These are phyloP conservation scores for Lamellibrachia satsuma DNA, from an alignment of 2,888 invertebrate genomes.

Conservation along the genomic window DNA sequence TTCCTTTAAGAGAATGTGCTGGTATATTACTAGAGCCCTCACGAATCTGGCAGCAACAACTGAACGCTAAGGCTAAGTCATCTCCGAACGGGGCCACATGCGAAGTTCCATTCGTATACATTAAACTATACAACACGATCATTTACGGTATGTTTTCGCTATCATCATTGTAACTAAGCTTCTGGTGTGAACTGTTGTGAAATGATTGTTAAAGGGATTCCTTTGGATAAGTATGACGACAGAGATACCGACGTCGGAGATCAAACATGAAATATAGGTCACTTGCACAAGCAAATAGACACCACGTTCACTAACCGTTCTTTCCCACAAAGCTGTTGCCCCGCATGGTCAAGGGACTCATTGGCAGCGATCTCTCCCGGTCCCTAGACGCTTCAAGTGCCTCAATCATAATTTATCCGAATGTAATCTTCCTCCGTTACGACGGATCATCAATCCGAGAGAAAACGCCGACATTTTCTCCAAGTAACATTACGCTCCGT, in stretches of 20 bases:
- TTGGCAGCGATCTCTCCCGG: conserved; percentile 5
- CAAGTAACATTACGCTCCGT: conserved; percentile 13
- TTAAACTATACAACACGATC: background rate
- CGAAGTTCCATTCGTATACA: background rate
- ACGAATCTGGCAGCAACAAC: background rate
- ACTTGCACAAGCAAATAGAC: background rate
- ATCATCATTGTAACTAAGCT: background rate
- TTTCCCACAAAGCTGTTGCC: background rate
- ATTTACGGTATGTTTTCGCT: background rate
- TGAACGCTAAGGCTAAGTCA: background rate
- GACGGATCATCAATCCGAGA: background rate
- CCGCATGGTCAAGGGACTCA: background rate
- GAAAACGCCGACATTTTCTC: conserved; percentile 12
- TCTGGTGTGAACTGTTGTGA: background rate
- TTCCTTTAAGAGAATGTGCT: no score
- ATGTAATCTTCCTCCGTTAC: background rate
- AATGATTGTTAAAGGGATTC: background rate
- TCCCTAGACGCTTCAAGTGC: background rate
- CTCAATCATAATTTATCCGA: background rate
- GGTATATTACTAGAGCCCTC: no score
- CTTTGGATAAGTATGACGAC: background rate
- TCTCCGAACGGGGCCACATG: background rate
- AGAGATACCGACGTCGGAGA: background rate
- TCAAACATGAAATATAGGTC: conserved; percentile 3
- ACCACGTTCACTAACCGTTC: conserved; percentile 3